A percentile compares a stretch with the other conserved stretches of the same genome.
These are phyloP conservation scores for Hylyphantes graminicola DNA, from an alignment of 1,140 invertebrate genomes.

Conservation along the genomic window DNA sequence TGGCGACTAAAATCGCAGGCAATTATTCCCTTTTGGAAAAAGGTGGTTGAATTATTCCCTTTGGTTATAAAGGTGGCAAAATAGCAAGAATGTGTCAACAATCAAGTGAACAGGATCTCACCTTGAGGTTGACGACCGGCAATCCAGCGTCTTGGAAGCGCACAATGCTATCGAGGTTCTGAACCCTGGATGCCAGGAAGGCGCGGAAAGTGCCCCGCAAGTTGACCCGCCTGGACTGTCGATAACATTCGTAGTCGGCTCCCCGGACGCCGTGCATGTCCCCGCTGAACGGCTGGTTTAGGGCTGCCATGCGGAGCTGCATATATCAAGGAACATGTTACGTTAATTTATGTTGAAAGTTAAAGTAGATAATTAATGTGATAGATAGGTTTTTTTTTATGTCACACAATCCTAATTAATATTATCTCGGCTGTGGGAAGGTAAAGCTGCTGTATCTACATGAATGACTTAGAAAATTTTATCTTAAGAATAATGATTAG, in stretches of 20 bases:
- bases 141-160: conserved; percentile 84
- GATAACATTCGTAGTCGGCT: conserved; percentile 93
- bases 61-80: too few species aligned
- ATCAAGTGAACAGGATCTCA: conserved; percentile 62
- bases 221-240: conserved; percentile 83
- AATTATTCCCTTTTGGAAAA: background rate
- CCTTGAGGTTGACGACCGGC: conserved; percentile 90
- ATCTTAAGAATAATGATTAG: too few species aligned
- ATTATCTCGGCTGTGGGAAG: too few species aligned
- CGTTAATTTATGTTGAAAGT: background rate
- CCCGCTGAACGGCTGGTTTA: conserved; percentile 90
- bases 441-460: too few species aligned
- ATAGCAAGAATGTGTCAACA: too few species aligned
- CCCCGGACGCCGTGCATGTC: conserved; percentile 87
- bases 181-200: conserved; percentile 79
- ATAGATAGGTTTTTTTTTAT: too few species aligned
- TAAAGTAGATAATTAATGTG: too few species aligned
- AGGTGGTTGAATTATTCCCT: too few species aligned
- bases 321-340: background rate
- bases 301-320: conserved; percentile 89
- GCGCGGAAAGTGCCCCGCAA: conserved; percentile 90
- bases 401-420: too few species aligned
- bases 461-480: too few species aligned
- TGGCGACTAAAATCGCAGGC: background rate
- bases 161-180: conserved; percentile 94